A percentile compares a stretch with the other conserved stretches of the same genome.
phyloP scores from a whole-genome alignment of 2,113 vertebrate genomes.

The Ancistrus triradiatus region DNA sequence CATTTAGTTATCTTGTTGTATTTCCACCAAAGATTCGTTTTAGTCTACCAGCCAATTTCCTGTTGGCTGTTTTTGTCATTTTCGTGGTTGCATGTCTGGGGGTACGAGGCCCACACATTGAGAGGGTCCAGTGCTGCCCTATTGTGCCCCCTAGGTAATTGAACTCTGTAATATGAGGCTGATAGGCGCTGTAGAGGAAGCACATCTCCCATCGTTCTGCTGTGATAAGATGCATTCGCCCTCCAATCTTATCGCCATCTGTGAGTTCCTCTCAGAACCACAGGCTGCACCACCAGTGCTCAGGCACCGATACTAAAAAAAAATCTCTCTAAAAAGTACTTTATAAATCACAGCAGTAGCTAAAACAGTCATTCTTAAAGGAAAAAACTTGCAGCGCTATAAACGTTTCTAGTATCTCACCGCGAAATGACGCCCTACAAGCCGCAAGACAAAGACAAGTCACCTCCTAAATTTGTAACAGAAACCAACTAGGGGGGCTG shows the following conservation, averaged over 20 bases:
- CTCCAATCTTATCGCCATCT: conserved; percentile 37
- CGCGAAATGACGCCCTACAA: no score
- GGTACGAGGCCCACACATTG: neutral
- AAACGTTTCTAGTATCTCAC: no score
- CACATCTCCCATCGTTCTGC: conserved; percentile 43
- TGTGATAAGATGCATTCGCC: conserved; percentile 43
- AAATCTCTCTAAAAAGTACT: conserved; percentile 27
- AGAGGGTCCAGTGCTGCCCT: neutral
- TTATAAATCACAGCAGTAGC: conserved; percentile 21
- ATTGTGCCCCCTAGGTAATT: conserved; percentile 12
- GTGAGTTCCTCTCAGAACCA: conserved; percentile 34
- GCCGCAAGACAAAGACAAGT: no score
- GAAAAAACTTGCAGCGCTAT: no score
- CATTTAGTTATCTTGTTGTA: no score
- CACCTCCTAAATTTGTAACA: no score
- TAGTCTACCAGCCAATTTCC: neutral
- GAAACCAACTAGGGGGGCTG: no score
- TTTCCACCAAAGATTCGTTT: no score
- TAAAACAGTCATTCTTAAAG: no score
- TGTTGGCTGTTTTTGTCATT: conserved; percentile 8
- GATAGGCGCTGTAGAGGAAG: conserved; percentile 47
- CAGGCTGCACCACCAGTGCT: conserved; percentile 29
- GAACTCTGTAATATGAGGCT: conserved; percentile 31
- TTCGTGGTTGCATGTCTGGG: neutral
- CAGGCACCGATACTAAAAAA: conserved; percentile 29